phyloP scores from a whole-genome alignment of 2,888 invertebrate genomes.

The Urechis unicinctus region DNA sequence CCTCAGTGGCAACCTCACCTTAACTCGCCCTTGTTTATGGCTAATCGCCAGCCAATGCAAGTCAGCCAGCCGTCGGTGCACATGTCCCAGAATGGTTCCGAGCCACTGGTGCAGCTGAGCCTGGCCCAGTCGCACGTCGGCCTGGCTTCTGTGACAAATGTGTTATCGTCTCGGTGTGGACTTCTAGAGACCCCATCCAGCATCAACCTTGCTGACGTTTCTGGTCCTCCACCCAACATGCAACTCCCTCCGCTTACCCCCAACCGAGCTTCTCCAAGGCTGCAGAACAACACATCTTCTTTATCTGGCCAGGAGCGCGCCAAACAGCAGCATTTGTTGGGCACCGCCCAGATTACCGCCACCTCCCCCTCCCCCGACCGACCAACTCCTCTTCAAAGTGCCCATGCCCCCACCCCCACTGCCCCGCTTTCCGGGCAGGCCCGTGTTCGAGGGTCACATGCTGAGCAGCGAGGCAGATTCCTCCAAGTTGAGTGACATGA shows the following conservation, averaged over 20 bases:
- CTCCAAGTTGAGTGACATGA: slow-evolving; percentile 26
- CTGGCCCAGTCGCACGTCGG: too few species aligned
- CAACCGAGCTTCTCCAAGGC: slow-evolving; percentile 17
- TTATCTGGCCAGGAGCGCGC: slow-evolving; percentile 27
- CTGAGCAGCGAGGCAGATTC: background rate
- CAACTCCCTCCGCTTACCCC: background rate
- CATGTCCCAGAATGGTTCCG: background rate
- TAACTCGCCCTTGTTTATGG: background rate
- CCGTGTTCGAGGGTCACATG: background rate
- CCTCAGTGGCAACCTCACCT: background rate
- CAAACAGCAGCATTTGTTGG: slow-evolving; percentile 10
- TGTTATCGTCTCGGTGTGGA: too few species aligned
- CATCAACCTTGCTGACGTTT: too few species aligned
- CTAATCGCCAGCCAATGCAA: background rate
- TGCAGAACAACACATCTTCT: slow-evolving; percentile 32
- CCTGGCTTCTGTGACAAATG: too few species aligned
- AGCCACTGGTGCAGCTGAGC: too few species aligned
- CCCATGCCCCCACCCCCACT: slow-evolving; percentile 27
- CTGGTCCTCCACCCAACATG: too few species aligned
- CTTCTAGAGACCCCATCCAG: too few species aligned
- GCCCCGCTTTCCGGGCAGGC: background rate
- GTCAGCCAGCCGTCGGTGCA: background rate
- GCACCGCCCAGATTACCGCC: background rate
- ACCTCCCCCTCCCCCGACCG: background rate
- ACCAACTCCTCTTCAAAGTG: slow-evolving; percentile 27